Base-by-base conservation (phyloP, 2,113 vertebrate species). In the Actenoides lindsayi region DNA sequence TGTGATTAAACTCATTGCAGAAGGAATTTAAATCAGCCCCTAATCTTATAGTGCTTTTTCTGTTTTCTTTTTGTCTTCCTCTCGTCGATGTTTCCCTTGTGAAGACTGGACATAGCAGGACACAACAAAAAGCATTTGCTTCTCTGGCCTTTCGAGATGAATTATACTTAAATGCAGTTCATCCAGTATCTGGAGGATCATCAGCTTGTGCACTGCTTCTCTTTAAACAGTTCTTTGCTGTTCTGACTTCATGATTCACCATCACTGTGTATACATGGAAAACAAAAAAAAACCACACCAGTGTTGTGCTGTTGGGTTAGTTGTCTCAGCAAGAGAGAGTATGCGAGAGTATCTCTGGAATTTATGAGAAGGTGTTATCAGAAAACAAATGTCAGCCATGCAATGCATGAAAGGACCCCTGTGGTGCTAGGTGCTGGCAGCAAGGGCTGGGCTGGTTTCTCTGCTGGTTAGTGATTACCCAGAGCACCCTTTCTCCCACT, bases 181-280 rank as follows among this genome's bases (percentile, higher is more conserved):
- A 67, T 93, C 70, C 79, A 80, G 4, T 60, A 60, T 79, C 63
- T 42, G 67, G 27, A 13, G 51, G 24, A 63, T 48, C 1, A 6
- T 74, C 33, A 63, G 35, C 74, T 94, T 79, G 1, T 19, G 70
- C 10, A 27, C 44, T 48, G 73, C 91, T 95, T 95, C 77, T 44
- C 74, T 97, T 84, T 88, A 95, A 92, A 68, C 88, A 84, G 31
- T 87, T 69, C 96, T 92, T 63, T 63, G 59, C 67, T 33, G 16
- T 87, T 91, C 75, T 90, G 42, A 57, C 21, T 69, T 98, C 95
- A 98, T 71, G 98, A 96, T 96, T 98, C 98, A 44, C 39, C 94
- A 50, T 98, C 98, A 59, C 98, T 98, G 96, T 3, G 17, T 57
- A 46, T 41, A 85, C 6, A 33, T 41, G 44, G 50, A 91, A 96